These are phyloP conservation scores for Xylota segnis DNA, from an alignment of 2,888 invertebrate genomes.

Conservation along the genomic window DNA sequence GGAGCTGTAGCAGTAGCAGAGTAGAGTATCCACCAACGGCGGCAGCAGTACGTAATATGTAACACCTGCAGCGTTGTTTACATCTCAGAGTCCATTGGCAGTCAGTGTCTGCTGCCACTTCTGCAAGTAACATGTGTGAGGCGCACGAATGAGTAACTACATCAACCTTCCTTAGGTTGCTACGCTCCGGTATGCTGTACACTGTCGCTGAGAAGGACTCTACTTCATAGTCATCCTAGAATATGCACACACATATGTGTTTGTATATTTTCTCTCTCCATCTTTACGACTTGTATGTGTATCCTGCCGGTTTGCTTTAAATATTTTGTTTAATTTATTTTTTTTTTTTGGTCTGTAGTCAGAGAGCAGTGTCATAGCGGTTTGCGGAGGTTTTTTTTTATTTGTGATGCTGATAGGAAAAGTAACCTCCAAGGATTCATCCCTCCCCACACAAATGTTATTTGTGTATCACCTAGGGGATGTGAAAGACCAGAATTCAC, in stretches of 20 bases:
- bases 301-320: constrained; percentile 8
- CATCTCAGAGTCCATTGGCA: constrained; percentile 40
- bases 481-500: constrained; percentile 33
- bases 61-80: constrained; percentile 60
- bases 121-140: constrained; percentile 31
- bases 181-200: constrained; percentile 12
- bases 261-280: not conserved
- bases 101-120: constrained; percentile 44
- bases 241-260: not conserved
- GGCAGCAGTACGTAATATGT: not conserved
- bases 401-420: constrained; percentile 28
- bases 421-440: constrained; percentile 49
- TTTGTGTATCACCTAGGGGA: constrained; percentile 18
- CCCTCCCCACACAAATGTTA: not conserved
- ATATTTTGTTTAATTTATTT: constrained; percentile 23
- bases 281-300: not conserved
- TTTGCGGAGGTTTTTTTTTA: constrained; percentile 14
- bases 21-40: not conserved
- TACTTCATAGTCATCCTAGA: constrained; percentile 25
- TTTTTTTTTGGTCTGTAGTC: constrained; percentile 21
- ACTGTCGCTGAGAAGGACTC: constrained; percentile 3
- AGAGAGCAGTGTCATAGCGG: constrained; percentile 1
- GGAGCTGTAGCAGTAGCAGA: too few species aligned
- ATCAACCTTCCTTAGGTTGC: constrained; percentile 34
- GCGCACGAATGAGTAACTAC: constrained; percentile 49